phyloP scores from a whole-genome alignment of 2,888 invertebrate genomes.

The Laothoe populi region DNA sequence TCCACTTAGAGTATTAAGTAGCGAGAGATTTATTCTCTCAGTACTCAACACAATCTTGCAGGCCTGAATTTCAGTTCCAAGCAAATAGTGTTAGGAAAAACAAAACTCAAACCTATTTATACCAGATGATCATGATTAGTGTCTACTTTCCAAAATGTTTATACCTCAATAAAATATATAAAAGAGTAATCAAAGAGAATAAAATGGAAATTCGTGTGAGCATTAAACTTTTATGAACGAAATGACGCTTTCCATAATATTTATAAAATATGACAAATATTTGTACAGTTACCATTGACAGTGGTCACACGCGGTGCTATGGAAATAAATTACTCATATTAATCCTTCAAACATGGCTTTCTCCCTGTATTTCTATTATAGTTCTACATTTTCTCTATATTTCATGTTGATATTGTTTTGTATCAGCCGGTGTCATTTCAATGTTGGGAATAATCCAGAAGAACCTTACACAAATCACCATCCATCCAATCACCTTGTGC shows the following conservation, averaged over 20 bases:
- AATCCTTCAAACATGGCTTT: background rate
- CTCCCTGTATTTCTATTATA: background rate
- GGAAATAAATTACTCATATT: background rate
- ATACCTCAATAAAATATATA: slow-evolving; percentile 1
- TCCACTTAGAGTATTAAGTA: no score
- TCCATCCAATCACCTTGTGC: no score
- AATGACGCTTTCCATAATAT: slow-evolving; percentile 2
- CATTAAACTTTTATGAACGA: slow-evolving; percentile 19
- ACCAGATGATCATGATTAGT: background rate
- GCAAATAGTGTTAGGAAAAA: no score
- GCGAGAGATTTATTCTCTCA: no score
- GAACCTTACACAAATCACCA: no score
- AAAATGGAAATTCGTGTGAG: background rate
- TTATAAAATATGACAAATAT: slow-evolving; percentile 13
- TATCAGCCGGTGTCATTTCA: no score
- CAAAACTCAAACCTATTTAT: no score
- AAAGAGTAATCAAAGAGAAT: slow-evolving; percentile 21
- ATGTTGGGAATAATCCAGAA: no score
- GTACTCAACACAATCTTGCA: no score
- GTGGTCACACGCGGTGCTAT: slow-evolving; percentile 9
- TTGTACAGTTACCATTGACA: background rate
- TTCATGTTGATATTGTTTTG: no score
- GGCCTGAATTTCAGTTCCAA: no score
- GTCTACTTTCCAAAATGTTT: slow-evolving; percentile 15
- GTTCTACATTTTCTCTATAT: no score